Percentiles rank a stretch among this genome's conserved stretches.
These are phyloP conservation scores for human (Homo sapiens) DNA, from an alignment of 2,113 vertebrate species.

Conservation along the genomic window GRCh38 chr15:35761501-35762000, in stretches of 20 bases:
- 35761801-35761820: not conserved
- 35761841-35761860: not conserved
- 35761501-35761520: not conserved
- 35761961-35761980: constrained; percentile 9
- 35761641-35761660: not conserved
- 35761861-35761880: not conserved
- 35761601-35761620: not conserved
- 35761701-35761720: not conserved
- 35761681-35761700: not conserved
- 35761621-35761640: not conserved
- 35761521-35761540: not conserved
- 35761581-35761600: not conserved
- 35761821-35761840: not conserved
- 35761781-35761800: not conserved
- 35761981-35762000: not conserved
- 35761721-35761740: constrained; percentile 7
- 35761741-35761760: not conserved
- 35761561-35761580: not conserved
- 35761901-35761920: not conserved
- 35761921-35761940: not conserved
- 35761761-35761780: not conserved
- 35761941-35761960: not conserved
- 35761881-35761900: not conserved
- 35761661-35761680: not conserved
- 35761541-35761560: not conserved